Conservation (phyloP, 2,113 vertebrate species). For the Tauraco erythrolophus region DNA sequence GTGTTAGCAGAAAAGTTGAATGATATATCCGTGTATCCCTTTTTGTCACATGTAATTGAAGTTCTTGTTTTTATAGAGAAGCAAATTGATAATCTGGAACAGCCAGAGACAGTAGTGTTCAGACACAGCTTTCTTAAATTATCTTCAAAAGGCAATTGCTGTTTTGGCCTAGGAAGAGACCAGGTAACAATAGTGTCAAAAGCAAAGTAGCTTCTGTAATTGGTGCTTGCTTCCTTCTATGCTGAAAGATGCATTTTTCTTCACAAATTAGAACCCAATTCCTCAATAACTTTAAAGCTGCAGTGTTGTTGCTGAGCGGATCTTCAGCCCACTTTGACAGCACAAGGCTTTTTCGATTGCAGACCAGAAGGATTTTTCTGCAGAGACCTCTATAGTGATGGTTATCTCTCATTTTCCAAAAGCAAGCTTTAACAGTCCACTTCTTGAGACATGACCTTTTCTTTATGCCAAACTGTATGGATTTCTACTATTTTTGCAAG, state of each 20-base stretch:
- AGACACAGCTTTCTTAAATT: not conserved
- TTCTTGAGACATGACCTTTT: not conserved
- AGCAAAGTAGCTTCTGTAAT: not conserved
- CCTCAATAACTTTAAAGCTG: not conserved
- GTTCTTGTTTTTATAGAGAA: not conserved
- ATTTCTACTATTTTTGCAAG: not conserved
- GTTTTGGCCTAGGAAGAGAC: not conserved
- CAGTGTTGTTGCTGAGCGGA: not conserved
- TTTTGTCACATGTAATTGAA: not conserved
- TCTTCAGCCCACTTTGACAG: not conserved
- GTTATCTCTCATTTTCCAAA: not conserved
- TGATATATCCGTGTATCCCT: not conserved
- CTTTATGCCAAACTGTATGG: not conserved
- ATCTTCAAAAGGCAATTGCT: not conserved
- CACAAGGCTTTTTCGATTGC: not conserved
- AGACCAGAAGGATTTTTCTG: not conserved
- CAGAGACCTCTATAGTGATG: not conserved
- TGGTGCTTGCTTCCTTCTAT: not conserved
- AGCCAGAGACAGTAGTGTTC: not conserved
- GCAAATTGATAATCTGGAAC: not conserved
- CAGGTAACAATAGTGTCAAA: not conserved
- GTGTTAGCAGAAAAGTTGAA: not conserved
- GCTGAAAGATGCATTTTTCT: not conserved
- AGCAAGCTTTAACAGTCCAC: not conserved
- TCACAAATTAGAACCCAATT: not conserved